These are phyloP conservation scores for Tamandua tetradactyla DNA, from an alignment of 2,797 vertebrate genomes.

Conservation along the genomic window DNA sequence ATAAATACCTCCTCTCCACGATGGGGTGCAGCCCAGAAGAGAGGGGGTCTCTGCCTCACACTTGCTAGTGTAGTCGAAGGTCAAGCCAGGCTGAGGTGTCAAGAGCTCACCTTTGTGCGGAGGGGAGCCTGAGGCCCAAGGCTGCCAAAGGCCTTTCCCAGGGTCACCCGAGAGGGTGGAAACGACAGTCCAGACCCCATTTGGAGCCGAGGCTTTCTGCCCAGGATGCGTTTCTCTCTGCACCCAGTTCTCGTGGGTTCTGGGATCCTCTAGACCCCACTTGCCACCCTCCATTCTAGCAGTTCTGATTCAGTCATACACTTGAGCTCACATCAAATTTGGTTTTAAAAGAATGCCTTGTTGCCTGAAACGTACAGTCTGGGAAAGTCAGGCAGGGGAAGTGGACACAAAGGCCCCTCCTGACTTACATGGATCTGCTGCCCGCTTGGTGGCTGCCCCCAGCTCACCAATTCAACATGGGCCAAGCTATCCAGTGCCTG, in stretches of 20 bases:
- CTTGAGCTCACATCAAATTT: background rate
- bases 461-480: background rate
- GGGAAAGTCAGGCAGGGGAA: background rate
- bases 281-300: background rate
- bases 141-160: background rate
- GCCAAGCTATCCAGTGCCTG: background rate
- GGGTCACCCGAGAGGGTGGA: background rate
- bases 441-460: background rate
- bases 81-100: background rate
- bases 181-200: background rate
- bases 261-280: background rate
- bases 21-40: background rate
- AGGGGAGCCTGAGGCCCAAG: background rate
- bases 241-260: background rate
- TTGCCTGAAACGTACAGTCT: background rate
- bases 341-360: background rate
- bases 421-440: background rate
- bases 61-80: background rate
- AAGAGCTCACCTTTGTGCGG: background rate
- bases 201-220: background rate
- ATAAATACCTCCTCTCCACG: slow-evolving; percentile 39
- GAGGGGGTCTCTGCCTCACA: background rate
- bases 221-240: background rate
- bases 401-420: background rate
- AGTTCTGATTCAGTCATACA: background rate